Percentiles rank a stretch among this genome's conserved stretches.
Evolutionary conservation across 2,888 invertebrate species (phyloP).

Genomic region (Ormyrus nitidulus): DNA sequence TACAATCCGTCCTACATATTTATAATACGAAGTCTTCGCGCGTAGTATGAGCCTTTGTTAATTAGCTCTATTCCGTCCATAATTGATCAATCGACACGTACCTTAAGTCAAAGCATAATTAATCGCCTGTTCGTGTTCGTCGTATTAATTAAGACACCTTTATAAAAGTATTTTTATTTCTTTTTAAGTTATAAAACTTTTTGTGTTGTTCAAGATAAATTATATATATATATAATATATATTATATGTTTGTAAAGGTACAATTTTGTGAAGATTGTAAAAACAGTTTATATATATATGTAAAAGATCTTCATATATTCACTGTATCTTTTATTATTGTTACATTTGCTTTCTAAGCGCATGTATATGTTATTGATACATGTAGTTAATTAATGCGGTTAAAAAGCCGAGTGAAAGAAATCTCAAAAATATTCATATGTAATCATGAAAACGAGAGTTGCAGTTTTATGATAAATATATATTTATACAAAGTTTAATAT

Average conservation of each 20-base stretch:
- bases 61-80: conserved; percentile 56
- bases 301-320: conserved; percentile 32
- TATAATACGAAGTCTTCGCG: conserved; percentile 46
- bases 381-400: background rate
- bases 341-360: conserved; percentile 32
- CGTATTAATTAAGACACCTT: conserved; percentile 41
- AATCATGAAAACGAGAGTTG: conserved; percentile 26
- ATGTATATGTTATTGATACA: conserved; percentile 19
- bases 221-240: conserved; percentile 28
- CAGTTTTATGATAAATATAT: conserved; percentile 31
- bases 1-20: conserved; percentile 52
- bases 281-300: background rate
- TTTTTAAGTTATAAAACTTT: conserved; percentile 33
- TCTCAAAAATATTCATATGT: conserved; percentile 31
- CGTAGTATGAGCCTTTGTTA: conserved; percentile 45
- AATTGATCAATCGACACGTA: conserved; percentile 36
- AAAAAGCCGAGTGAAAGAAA: conserved; percentile 30
- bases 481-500: conserved; percentile 44
- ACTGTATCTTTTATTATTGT: conserved; percentile 20
- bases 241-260: conserved; percentile 43
- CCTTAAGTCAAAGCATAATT: conserved; percentile 52
- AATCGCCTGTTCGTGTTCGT: conserved; percentile 54
- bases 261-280: conserved; percentile 32
- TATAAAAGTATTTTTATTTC: conserved; percentile 49
- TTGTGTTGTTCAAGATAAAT: conserved; percentile 23